A percentile compares a stretch with the other conserved stretches of the same genome.
Conservation (phyloP, 2,797 vertebrate genomes). For the Borostomias antarcticus region DNA sequence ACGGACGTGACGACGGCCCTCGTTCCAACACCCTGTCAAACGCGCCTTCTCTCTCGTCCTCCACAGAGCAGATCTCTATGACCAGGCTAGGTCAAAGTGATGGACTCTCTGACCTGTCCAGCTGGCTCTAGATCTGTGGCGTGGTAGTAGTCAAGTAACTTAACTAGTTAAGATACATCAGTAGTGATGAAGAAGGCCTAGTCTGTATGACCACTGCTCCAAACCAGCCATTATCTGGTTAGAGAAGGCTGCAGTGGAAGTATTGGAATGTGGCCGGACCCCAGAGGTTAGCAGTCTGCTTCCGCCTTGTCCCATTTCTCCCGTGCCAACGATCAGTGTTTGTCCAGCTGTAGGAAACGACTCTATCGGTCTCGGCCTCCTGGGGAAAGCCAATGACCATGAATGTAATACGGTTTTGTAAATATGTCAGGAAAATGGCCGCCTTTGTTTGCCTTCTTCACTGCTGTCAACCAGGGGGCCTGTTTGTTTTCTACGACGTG, state of each 20-base stretch:
- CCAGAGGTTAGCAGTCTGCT: neutral
- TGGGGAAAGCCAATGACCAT: neutral
- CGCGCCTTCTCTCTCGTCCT: neutral
- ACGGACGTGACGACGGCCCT: too few species aligned
- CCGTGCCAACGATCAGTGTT: slow-evolving; percentile 4
- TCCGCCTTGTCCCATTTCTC: neutral
- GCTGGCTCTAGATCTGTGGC: too few species aligned
- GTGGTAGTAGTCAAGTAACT: too few species aligned
- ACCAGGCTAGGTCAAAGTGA: too few species aligned
- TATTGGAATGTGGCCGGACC: neutral
- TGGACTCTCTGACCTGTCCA: too few species aligned
- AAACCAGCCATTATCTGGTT: too few species aligned
- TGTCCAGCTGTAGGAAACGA: neutral
- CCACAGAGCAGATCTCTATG: too few species aligned
- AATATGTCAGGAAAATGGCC: neutral
- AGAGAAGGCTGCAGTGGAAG: neutral
- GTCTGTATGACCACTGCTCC: too few species aligned
- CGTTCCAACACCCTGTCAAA: neutral
- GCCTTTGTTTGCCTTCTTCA: neutral
- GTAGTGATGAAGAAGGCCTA: too few species aligned
- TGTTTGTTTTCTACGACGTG: too few species aligned
- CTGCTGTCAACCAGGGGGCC: too few species aligned
- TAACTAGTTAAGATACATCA: too few species aligned
- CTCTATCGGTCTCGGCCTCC: neutral
- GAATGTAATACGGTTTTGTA: slow-evolving; percentile 18